A percentile compares a stretch with the other conserved stretches of the same genome.
Conservation (phyloP, 2,113 vertebrate species). For the Bettongia penicillata region DNA sequence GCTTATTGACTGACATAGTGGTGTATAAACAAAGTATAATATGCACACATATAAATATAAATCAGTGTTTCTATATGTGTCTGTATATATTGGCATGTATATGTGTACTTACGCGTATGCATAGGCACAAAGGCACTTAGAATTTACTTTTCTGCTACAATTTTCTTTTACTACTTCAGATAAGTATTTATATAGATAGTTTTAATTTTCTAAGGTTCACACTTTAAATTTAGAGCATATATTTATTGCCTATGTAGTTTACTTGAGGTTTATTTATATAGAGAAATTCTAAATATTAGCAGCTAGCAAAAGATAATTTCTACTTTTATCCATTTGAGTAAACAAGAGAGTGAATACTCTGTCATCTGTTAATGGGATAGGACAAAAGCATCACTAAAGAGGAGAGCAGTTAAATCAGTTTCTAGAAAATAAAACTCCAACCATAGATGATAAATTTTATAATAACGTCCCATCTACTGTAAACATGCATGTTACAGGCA, state of each 20-base stretch:
- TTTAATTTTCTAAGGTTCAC: conserved; percentile 11
- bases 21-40: background rate
- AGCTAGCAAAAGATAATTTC: conserved; percentile 59
- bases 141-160: background rate
- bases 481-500: conserved; percentile 78
- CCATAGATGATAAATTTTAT: conserved; percentile 65
- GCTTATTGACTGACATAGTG: background rate
- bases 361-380: conserved; percentile 66
- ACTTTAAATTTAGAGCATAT: conserved; percentile 34
- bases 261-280: background rate
- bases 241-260: conserved; percentile 49
- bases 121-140: background rate
- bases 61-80: background rate
- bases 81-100: background rate
- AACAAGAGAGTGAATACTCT: conserved; percentile 62
- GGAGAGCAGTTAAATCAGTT: conserved; percentile 65
- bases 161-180: conserved; percentile 41
- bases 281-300: conserved; percentile 46
- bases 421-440: conserved; percentile 60
- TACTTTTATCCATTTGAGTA: conserved; percentile 50
- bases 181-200: conserved; percentile 10
- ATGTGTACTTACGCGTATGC: background rate
- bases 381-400: conserved; percentile 62
- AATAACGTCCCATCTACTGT: conserved; percentile 71
- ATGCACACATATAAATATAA: background rate